Evolutionary conservation across 1,140 invertebrate species (phyloP).

Genomic region (Saccostrea glomerata): DNA sequence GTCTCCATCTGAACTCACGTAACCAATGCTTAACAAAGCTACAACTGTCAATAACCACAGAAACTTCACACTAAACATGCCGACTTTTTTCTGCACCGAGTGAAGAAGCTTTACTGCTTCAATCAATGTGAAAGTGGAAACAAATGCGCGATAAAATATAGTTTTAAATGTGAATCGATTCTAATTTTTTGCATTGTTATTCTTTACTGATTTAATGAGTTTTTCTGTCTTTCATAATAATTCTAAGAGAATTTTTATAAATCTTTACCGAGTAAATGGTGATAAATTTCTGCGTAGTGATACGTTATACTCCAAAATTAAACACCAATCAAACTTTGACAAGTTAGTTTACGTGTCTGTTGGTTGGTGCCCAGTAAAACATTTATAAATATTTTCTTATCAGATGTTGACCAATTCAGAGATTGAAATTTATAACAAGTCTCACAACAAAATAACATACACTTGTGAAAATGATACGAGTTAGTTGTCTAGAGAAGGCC

Average conservation of each 20-base stretch:
- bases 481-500: too few species aligned
- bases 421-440: background rate
- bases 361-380: background rate
- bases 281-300: conserved; percentile 12
- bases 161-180: background rate
- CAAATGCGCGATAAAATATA: background rate
- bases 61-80: background rate
- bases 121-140: conserved; percentile 3
- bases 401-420: background rate
- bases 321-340: conserved; percentile 30
- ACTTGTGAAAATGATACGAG: background rate
- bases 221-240: background rate
- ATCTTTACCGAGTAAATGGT: background rate
- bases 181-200: background rate
- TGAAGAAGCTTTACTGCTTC: background rate
- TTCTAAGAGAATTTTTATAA: background rate
- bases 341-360: conserved; percentile 11
- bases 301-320: background rate
- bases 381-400: background rate
- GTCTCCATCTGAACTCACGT: background rate
- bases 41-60: background rate
- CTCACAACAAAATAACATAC: too few species aligned
- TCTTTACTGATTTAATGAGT: background rate
- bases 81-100: background rate
- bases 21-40: background rate